phyloP scores from a whole-genome alignment of 2,113 vertebrate species.

The Eupsittula cactorum region DNA sequence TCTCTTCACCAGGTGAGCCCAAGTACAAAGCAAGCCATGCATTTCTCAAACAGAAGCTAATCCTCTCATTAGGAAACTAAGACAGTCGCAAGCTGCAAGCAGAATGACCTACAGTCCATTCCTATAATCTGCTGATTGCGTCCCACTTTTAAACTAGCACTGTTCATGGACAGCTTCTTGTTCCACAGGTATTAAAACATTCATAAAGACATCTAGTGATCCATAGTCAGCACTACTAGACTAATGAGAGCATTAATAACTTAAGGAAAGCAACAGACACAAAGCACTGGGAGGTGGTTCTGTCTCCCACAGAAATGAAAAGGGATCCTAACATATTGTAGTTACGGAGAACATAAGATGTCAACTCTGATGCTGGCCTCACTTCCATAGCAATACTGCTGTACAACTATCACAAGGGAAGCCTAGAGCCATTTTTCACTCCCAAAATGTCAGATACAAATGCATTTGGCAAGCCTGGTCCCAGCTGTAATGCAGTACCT shows the following conservation, averaged over 20 bases:
- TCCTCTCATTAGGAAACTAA: conserved; percentile 30
- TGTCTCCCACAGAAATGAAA: neutral
- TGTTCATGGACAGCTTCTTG: conserved; percentile 9
- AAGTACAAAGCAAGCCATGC: conserved; percentile 51
- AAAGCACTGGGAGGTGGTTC: neutral
- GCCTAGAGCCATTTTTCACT: neutral
- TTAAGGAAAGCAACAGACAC: conserved; percentile 42
- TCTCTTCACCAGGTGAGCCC: conserved; percentile 41
- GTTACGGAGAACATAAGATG: neutral
- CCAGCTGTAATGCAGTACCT: neutral
- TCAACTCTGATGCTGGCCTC: neutral
- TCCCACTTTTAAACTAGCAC: neutral
- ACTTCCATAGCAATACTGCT: neutral
- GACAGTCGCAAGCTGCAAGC: conserved; percentile 34
- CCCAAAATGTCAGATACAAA: neutral
- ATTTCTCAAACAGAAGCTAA: conserved; percentile 41
- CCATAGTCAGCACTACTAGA: neutral
- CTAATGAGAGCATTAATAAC: conserved; percentile 59
- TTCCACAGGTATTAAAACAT: conserved; percentile 56
- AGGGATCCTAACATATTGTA: neutral
- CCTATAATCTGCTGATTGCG: conserved; percentile 11
- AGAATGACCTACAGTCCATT: conserved; percentile 14
- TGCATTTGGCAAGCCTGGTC: neutral
- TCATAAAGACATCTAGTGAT: conserved; percentile 33
- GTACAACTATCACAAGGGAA: neutral